Evolutionary conservation across 2,797 vertebrate species (phyloP).

Genomic region (Cyprinella venusta): DNA sequence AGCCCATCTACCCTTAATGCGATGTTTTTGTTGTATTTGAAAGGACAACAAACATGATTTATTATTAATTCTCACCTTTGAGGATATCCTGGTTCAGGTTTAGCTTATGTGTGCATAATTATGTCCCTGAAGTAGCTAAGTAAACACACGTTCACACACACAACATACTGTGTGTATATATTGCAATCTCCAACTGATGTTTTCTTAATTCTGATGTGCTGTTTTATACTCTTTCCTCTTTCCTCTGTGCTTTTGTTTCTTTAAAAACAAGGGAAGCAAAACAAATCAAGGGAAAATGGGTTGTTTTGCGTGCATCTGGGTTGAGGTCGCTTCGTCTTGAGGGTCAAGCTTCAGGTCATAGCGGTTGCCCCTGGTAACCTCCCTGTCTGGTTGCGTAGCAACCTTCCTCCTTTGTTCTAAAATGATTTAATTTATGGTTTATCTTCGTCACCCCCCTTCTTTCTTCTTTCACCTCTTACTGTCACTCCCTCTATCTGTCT

Average conservation of each 20-base stretch:
- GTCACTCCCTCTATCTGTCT: conserved; percentile 49
- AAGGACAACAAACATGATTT: conserved; percentile 4
- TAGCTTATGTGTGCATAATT: background rate
- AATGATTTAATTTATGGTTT: conserved; percentile 81
- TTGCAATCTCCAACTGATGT: background rate
- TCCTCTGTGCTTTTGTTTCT: background rate
- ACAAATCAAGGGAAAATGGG: background rate
- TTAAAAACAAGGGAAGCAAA: background rate
- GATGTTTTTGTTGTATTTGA: background rate
- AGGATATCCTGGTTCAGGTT: background rate
- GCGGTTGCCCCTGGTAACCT: conserved; percentile 73
- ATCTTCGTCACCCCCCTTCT: conserved; percentile 61
- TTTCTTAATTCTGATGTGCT: conserved; percentile 33
- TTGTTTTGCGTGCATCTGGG: conserved; percentile 25
- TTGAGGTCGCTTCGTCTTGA: conserved; percentile 69
- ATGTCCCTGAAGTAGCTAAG: conserved; percentile 1
- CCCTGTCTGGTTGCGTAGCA: conserved; percentile 77
- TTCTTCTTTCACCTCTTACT: conserved; percentile 53
- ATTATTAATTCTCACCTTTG: conserved; percentile 10
- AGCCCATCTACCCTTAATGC: background rate
- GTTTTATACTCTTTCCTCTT: background rate
- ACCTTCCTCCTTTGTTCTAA: conserved; percentile 78
- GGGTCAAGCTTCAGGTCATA: conserved; percentile 80
- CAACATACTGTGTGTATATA: background rate
- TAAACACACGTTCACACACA: background rate